Evolutionary conservation across 2,888 invertebrate species (phyloP).

Genomic region (Sinodicranocentrus sp.): DNA sequence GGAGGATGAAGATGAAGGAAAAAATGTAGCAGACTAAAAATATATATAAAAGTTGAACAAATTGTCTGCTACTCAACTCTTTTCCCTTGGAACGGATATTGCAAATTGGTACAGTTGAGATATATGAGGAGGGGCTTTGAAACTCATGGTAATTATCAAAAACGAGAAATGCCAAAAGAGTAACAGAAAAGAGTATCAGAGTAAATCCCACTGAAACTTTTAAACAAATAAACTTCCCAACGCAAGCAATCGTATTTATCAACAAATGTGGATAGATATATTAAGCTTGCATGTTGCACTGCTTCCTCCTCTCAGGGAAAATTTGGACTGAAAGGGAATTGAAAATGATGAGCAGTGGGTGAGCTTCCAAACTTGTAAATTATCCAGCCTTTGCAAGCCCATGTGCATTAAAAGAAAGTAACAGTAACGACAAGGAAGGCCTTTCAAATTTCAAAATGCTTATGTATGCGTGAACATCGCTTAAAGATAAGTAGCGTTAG

Average conservation of each 20-base stretch:
- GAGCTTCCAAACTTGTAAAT: background rate
- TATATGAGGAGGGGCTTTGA: background rate
- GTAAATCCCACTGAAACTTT: conserved; percentile 32
- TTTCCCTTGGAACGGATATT: background rate
- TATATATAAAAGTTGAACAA: background rate
- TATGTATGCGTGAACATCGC: background rate
- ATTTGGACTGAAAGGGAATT: background rate
- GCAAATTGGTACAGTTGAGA: background rate
- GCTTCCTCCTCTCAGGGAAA: no score
- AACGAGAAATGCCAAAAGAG: no score
- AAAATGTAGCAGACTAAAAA: background rate
- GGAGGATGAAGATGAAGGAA: no score
- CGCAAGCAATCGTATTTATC: no score
- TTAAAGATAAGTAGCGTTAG: background rate
- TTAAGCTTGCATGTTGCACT: background rate
- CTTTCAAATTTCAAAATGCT: no score
- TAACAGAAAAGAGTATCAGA: conserved; percentile 1
- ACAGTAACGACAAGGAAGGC: no score
- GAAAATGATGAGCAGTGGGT: background rate
- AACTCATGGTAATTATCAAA: conserved; percentile 56
- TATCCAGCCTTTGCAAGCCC: no score
- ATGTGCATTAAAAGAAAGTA: no score
- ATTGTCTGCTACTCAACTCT: background rate
- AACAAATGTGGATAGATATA: background rate
- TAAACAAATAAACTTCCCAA: conserved; percentile 43